A percentile compares a stretch with the other conserved stretches of the same genome.
Conservation (phyloP, 2,797 vertebrate genomes). For the Hippoglossus hippoglossus region DNA sequence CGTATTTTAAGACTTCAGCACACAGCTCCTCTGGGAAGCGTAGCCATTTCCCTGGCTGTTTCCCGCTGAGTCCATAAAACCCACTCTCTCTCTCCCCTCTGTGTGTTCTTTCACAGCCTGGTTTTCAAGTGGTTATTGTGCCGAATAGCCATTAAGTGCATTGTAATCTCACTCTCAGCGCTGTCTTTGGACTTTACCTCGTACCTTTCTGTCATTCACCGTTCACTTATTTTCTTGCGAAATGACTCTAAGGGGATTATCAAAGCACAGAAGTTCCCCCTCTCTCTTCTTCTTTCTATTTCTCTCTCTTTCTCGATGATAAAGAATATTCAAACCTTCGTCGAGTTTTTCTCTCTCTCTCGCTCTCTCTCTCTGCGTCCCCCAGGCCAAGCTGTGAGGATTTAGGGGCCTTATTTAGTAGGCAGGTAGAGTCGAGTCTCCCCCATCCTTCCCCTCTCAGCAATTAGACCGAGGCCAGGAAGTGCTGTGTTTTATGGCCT, state of each 20-base stretch:
- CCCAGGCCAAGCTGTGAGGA: constrained; percentile 44
- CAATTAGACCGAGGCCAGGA: constrained; percentile 72
- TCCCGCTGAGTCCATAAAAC: constrained; percentile 61
- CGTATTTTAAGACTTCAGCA: constrained; percentile 59
- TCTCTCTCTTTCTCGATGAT: constrained; percentile 14
- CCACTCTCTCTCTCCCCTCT: constrained; percentile 4
- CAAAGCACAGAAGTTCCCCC: not conserved
- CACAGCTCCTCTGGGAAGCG: constrained; percentile 49
- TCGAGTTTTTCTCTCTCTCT: constrained; percentile 1
- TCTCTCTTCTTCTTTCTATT: not conserved
- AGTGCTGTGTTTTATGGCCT: constrained; percentile 69
- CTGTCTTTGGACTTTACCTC: constrained; percentile 19
- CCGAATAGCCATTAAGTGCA: constrained; percentile 19
- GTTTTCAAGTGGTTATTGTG: constrained; percentile 32
- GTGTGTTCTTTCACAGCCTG: constrained; percentile 31
- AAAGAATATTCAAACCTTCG: constrained; percentile 15
- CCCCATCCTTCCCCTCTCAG: constrained; percentile 42
- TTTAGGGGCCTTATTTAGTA: constrained; percentile 60
- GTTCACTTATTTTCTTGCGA: constrained; percentile 30
- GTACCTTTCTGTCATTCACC: not conserved
- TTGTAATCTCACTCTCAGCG: constrained; percentile 9
- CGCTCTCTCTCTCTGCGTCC: constrained; percentile 25
- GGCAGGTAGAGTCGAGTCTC: constrained; percentile 51
- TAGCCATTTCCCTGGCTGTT: constrained; percentile 42
- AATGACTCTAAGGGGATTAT: not conserved